Evolutionary conservation across 2,797 vertebrate species (phyloP).

Genomic region (Melanotaenia boesemani): DNA sequence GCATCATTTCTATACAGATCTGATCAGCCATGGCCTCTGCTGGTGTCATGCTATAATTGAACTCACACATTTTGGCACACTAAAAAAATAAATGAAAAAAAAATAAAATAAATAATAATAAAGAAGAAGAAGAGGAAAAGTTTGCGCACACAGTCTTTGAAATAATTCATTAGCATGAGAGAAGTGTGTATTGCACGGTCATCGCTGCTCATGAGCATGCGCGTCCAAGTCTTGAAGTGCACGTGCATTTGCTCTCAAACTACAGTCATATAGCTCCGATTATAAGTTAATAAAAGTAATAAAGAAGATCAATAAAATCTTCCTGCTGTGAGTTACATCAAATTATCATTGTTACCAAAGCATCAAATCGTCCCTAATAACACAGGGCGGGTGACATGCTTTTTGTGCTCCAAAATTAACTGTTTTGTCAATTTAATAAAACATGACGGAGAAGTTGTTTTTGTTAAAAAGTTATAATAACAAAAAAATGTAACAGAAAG

Average conservation of each 20-base stretch:
- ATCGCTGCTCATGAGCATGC: slow-evolving; percentile 51
- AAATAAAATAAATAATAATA: too few species aligned
- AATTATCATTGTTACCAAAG: background rate
- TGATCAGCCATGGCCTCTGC: slow-evolving; percentile 56
- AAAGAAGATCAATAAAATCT: background rate
- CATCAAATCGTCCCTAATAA: background rate
- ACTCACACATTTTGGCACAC: slow-evolving; percentile 19
- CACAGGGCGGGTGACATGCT: too few species aligned
- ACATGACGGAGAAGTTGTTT: background rate
- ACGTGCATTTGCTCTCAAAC: slow-evolving; percentile 29
- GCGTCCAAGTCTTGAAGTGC: slow-evolving; percentile 10
- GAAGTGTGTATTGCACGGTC: slow-evolving; percentile 37
- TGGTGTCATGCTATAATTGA: slow-evolving; percentile 51
- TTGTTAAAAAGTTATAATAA: background rate
- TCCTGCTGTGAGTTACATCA: background rate
- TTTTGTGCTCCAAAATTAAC: background rate
- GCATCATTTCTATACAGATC: slow-evolving; percentile 64
- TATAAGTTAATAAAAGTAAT: background rate
- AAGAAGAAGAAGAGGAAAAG: too few species aligned
- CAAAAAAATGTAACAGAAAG: background rate
- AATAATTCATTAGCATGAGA: slow-evolving; percentile 26
- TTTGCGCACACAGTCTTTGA: background rate
- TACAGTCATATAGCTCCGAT: background rate
- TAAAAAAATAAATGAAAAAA: background rate
- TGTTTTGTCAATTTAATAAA: background rate